Conservation (phyloP, 2,888 invertebrate genomes). For the Thera britannica region DNA sequence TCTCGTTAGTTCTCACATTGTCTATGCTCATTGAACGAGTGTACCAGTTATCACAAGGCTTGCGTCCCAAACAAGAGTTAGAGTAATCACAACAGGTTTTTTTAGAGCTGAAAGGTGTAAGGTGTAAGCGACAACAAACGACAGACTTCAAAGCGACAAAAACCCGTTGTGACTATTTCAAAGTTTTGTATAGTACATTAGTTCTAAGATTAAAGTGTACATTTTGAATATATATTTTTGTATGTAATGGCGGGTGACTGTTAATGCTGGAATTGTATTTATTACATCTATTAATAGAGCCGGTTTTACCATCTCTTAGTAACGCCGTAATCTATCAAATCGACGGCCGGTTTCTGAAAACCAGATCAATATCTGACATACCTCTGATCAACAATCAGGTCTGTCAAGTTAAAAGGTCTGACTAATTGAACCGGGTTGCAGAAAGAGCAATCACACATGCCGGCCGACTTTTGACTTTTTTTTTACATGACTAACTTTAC, state of each 20-base stretch:
- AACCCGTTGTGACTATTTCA: constrained; percentile 1
- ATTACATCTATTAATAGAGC: background rate
- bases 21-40: constrained; percentile 5
- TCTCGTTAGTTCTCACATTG: background rate
- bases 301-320: too few species aligned
- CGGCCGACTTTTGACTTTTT: too few species aligned
- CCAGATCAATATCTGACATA: too few species aligned
- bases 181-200: constrained; percentile 21
- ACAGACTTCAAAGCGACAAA: background rate
- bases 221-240: constrained; percentile 43
- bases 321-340: too few species aligned
- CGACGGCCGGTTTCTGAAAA: too few species aligned
- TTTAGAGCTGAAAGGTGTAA: background rate
- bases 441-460: too few species aligned
- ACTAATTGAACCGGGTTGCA: too few species aligned
- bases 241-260: constrained; percentile 40
- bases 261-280: constrained; percentile 14
- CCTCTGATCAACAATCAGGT: too few species aligned
- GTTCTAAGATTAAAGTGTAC: constrained; percentile 33
- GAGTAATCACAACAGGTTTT: background rate
- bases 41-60: constrained; percentile 8
- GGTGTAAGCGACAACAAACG: background rate
- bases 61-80: constrained; percentile 14
- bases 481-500: too few species aligned
- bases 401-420: too few species aligned